Base-by-base conservation (phyloP, 1,140 invertebrate species). In the Zaprionus ornatus region DNA sequence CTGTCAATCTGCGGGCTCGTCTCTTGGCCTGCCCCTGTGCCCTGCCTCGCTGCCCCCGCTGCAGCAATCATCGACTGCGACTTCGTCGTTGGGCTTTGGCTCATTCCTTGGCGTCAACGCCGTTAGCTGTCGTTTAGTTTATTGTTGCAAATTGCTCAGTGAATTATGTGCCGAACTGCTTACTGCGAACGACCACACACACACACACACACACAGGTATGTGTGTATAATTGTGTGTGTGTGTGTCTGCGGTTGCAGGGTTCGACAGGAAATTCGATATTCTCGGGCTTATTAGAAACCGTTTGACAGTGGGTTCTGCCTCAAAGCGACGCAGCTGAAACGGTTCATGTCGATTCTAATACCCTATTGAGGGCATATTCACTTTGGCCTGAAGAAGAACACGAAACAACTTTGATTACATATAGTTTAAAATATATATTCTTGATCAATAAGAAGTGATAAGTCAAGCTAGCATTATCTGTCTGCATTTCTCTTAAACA, bases 101-200 rank as follows among this genome's bases (percentile, higher is more conserved):
- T 80, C 83, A 87, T 87, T 80, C 77, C 84, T 87, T 83, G 80
- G 83, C 83, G 83, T 87, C 83, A 87, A 87, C 83, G 83, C 83
- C 83, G 84, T 87, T 88, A 87, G 83, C 83, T 87, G 84, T 87
- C 83, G 83, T 87, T 88, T 87, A 87, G 80, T 88, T 88, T 87
- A 87, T 87, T 87, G 83, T 87, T 88, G 83, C 83, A 87, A 87
- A 88, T 88, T 88, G 83, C 62, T 88, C 83, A 83, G 83, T 87
- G 84, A 87, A 87, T 87, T 87, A 87, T 88, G 83, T 88, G 83
- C 73, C 80, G 84, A 88, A 87, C 83, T 80, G 84, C 84, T 87
- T 88, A 88, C 79, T 86, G 82, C 60, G 66, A 79, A 82, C 80
- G 83, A 87, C 83, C 84, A 83, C 84, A 88, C 83, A 82, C 76